Percentiles rank a stretch among this genome's conserved stretches.
Conservation (phyloP, 2,888 invertebrate genomes). For the Caenorhabditis sulstoni region DNA sequence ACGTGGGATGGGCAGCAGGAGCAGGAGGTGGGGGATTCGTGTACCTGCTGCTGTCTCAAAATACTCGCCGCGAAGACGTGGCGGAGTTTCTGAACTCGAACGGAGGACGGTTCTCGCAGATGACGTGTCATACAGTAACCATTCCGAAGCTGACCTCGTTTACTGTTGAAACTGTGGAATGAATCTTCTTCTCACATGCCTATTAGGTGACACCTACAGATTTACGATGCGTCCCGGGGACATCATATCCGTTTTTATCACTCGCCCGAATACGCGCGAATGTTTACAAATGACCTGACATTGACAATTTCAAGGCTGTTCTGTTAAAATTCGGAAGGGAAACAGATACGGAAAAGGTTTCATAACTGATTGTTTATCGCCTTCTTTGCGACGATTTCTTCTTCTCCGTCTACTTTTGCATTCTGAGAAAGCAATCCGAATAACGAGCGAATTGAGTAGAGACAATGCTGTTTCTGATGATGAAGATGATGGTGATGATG, state of each 20-base stretch:
- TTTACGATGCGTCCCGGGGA: slow-evolving; percentile 38
- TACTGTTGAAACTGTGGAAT: slow-evolving; percentile 31
- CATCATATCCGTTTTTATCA: slow-evolving; percentile 46
- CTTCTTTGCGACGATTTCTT: not conserved
- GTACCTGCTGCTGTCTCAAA: slow-evolving; percentile 64
- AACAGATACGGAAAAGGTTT: slow-evolving; percentile 9
- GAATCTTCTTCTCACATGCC: slow-evolving; percentile 42
- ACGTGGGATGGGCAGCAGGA: slow-evolving; percentile 72
- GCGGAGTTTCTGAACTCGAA: not conserved
- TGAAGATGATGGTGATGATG: slow-evolving; percentile 36
- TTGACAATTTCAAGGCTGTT: slow-evolving; percentile 49
- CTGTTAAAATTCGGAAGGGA: slow-evolving; percentile 36
- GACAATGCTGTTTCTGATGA: slow-evolving; percentile 19
- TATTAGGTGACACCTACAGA: slow-evolving; percentile 55
- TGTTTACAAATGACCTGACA: slow-evolving; percentile 49
- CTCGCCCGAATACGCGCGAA: slow-evolving; percentile 11
- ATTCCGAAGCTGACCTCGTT: slow-evolving; percentile 21
- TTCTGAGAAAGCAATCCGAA: not conserved
- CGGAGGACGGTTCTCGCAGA: slow-evolving; percentile 11
- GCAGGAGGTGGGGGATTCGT: slow-evolving; percentile 78
- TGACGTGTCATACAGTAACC: slow-evolving; percentile 47
- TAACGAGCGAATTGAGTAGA: no score
- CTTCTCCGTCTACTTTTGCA: not conserved
- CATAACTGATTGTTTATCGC: slow-evolving; percentile 20
- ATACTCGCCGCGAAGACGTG: slow-evolving; percentile 28